phyloP scores from a whole-genome alignment of 2,888 invertebrate genomes.

The Cheilosia urbana region DNA sequence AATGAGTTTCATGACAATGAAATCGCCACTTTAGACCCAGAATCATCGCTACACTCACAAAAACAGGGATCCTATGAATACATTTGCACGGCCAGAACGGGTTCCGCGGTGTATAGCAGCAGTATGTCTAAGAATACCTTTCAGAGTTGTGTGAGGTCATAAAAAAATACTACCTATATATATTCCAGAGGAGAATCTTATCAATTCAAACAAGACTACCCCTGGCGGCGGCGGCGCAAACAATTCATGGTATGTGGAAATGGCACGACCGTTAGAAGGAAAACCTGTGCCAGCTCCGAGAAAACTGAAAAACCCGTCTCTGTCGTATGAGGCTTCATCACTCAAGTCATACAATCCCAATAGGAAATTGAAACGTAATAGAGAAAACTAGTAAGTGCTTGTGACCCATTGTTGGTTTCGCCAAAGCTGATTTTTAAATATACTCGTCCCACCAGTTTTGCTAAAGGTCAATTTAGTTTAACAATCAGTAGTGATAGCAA shows the following conservation, averaged over 20 bases:
- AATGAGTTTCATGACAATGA: slow-evolving; percentile 79
- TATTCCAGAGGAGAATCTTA: no score
- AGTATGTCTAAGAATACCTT: slow-evolving; percentile 38
- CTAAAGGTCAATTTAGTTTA: slow-evolving; percentile 58
- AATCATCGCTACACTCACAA: slow-evolving; percentile 74
- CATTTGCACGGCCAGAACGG: slow-evolving; percentile 42
- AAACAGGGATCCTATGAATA: slow-evolving; percentile 56
- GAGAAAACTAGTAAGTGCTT: slow-evolving; percentile 80
- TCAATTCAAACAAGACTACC: background rate
- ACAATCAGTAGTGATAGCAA: slow-evolving; percentile 42
- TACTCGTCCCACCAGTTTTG: slow-evolving; percentile 29
- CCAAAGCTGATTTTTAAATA: background rate
- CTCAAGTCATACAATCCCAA: slow-evolving; percentile 83
- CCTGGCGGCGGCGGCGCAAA: background rate
- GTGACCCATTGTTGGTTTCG: background rate
- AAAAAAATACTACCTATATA: no score
- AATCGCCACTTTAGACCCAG: slow-evolving; percentile 77
- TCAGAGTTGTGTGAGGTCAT: background rate
- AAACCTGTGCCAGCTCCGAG: slow-evolving; percentile 80
- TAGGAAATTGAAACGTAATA: slow-evolving; percentile 82
- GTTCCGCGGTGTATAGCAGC: slow-evolving; percentile 18
- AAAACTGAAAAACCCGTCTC: slow-evolving; percentile 47
- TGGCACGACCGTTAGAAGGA: slow-evolving; percentile 20
- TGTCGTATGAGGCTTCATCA: slow-evolving; percentile 78
- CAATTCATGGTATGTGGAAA: slow-evolving; percentile 26